Base-by-base conservation (phyloP, 1,140 invertebrate genomes). In the Pseudobourletiella spinata region DNA sequence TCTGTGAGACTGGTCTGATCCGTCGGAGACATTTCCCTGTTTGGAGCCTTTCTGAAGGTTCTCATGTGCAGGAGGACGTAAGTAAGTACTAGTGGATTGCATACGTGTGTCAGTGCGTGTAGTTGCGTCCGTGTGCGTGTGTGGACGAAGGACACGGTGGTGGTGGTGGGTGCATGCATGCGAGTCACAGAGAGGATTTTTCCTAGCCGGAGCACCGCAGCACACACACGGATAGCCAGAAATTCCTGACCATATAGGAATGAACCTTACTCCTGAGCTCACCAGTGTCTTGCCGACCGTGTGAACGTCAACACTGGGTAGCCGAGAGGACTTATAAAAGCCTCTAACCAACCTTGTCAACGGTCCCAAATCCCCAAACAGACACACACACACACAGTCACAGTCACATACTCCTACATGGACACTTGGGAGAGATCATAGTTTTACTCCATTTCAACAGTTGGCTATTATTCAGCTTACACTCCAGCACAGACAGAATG, bases 401-500 rank as follows among this genome's bases (percentile, higher is more conserved):
- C n/a, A n/a, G n/a, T n/a, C n/a, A n/a, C n/a, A n/a, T n/a, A n/a
- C n/a, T n/a, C n/a, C n/a, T n/a, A n/a, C n/a, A n/a, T n/a, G n/a
- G n/a, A n/a, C n/a, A n/a, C n/a, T n/a, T n/a, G 22, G 22, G 44
- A 48, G 6, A 22, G 8, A 15, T 6, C 6, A 48, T 6, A 48
- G 11, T 48, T 22, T 48, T n/a, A n/a, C n/a, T n/a, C n/a, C n/a
- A 48, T 48, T 48, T 18, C 44, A 48, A 48, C 44, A 48, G 44
- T 48, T 48, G 44, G 11, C 44, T 18, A 48, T 48, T 48, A n/a
- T n/a, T n/a, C n/a, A n/a, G n/a, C n/a, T n/a, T n/a, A n/a, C n/a
- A n/a, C n/a, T n/a, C n/a, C 35, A 39, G n/a, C 35, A 11, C 11
- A 11, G 35, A 39, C 11, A 39, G 35, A 39, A n/a, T 39, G 11